Evolutionary conservation across 2,888 invertebrate species (phyloP).

Genomic region (Muschampia plurimacula): DNA sequence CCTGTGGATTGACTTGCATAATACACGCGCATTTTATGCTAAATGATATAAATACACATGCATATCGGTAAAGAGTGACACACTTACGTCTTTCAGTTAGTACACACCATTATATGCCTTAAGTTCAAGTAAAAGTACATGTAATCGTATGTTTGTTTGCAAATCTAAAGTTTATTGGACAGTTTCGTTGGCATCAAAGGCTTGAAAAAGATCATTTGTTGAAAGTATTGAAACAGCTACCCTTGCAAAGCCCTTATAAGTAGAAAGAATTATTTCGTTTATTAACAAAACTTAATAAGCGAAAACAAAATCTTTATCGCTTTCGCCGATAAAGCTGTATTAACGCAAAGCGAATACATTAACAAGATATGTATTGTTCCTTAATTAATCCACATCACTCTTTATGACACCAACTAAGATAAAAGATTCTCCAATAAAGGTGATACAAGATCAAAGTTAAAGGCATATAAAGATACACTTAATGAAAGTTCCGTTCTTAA

Average conservation of each 20-base stretch:
- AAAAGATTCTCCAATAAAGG: background rate
- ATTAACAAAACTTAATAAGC: constrained; percentile 6
- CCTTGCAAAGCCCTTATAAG: background rate
- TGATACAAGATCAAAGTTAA: background rate
- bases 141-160: constrained; percentile 8
- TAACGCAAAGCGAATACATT: background rate
- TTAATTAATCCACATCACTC: constrained; percentile 8
- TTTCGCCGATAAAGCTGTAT: constrained; percentile 10
- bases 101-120: constrained; percentile 17
- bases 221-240: constrained; percentile 17
- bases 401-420: background rate
- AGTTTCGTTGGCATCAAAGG: constrained; percentile 7
- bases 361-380: constrained; percentile 17
- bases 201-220: constrained; percentile 8
- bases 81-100: constrained; percentile 22
- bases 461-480: background rate
- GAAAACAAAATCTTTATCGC: constrained; percentile 2
- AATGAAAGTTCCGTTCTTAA: no score
- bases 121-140: constrained; percentile 2
- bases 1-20: constrained; percentile 47
- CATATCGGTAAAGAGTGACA: constrained; percentile 32
- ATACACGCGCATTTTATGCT: constrained; percentile 46
- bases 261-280: background rate
- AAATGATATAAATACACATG: constrained; percentile 44
- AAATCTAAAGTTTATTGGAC: constrained; percentile 8